Evolutionary conservation across 2,888 invertebrate species (phyloP).

Genomic region (Odontocolon sp.): DNA sequence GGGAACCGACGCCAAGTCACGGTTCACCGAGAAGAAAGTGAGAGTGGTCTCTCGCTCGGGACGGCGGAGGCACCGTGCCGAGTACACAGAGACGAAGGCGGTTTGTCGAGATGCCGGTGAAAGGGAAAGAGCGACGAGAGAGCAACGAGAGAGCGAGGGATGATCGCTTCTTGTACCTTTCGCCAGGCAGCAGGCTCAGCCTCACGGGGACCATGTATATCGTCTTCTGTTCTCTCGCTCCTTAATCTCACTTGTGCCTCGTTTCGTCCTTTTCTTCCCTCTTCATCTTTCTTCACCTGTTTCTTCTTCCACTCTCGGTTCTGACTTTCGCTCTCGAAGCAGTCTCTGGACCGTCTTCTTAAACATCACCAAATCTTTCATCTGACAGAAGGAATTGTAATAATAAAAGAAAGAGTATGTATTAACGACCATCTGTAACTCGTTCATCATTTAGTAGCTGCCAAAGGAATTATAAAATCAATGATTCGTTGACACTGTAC

Average conservation of each 20-base stretch:
- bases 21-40: slow-evolving; percentile 73
- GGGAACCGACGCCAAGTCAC: slow-evolving; percentile 60
- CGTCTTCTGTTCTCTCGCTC: slow-evolving; percentile 9
- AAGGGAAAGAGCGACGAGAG: slow-evolving; percentile 71
- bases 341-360: too few relatives aligned
- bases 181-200: not conserved
- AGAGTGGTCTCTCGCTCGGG: slow-evolving; percentile 71
- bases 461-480: too few relatives aligned
- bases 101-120: slow-evolving; percentile 77
- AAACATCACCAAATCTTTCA: too few relatives aligned
- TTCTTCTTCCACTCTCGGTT: slow-evolving; percentile 43
- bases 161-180: slow-evolving; percentile 38
- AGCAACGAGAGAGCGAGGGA: slow-evolving; percentile 65
- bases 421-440: too few relatives aligned
- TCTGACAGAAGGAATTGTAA: too few relatives aligned
- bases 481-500: too few relatives aligned
- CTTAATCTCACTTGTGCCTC: slow-evolving; percentile 19
- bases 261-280: slow-evolving; percentile 5
- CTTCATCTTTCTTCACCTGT: slow-evolving; percentile 18
- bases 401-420: too few relatives aligned
- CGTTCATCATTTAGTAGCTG: too few relatives aligned
- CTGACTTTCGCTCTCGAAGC: slow-evolving; percentile 52
- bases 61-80: slow-evolving; percentile 58
- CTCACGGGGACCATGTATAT: not conserved
- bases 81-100: slow-evolving; percentile 61